A percentile compares a stretch with the other conserved stretches of the same genome.
phyloP scores from a whole-genome alignment of 2,113 vertebrate genomes.

The Pygoscelis antarcticus region DNA sequence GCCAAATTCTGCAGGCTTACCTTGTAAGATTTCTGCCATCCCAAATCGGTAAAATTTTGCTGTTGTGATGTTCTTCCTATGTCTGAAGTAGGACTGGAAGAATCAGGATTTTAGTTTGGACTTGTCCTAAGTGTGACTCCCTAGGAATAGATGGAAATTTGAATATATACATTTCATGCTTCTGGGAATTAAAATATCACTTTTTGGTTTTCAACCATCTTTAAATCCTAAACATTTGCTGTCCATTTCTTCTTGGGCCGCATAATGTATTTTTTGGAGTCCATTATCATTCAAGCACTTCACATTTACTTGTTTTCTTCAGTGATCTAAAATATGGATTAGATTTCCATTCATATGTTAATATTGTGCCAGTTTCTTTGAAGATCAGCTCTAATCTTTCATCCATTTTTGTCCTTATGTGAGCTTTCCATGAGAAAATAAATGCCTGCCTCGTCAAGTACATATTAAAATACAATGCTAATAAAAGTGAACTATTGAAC shows the following conservation, averaged over 20 bases:
- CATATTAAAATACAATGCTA: neutral
- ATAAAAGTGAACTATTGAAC: neutral
- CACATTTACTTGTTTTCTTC: neutral
- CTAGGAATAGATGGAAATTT: neutral
- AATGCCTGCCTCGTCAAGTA: neutral
- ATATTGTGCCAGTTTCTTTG: slow-evolving; percentile 8
- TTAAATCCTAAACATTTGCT: neutral
- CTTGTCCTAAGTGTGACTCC: neutral
- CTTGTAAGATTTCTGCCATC: neutral
- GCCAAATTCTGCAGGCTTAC: neutral
- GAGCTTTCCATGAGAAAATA: neutral
- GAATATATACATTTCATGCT: neutral
- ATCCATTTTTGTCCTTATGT: neutral
- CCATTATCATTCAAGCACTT: neutral
- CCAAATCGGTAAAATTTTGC: neutral
- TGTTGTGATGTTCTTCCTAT: rapidly evolving
- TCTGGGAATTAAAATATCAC: neutral
- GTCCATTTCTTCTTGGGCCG: neutral
- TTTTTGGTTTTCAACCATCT: neutral
- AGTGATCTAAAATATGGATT: slow-evolving; percentile 11
- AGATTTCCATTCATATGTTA: slow-evolving; percentile 28
- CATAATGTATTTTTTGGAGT: neutral
- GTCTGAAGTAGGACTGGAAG: neutral
- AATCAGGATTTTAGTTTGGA: neutral
- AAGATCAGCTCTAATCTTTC: slow-evolving; percentile 10